Conservation (phyloP, 1,140 invertebrate genomes). For the Microplitis mediator region DNA sequence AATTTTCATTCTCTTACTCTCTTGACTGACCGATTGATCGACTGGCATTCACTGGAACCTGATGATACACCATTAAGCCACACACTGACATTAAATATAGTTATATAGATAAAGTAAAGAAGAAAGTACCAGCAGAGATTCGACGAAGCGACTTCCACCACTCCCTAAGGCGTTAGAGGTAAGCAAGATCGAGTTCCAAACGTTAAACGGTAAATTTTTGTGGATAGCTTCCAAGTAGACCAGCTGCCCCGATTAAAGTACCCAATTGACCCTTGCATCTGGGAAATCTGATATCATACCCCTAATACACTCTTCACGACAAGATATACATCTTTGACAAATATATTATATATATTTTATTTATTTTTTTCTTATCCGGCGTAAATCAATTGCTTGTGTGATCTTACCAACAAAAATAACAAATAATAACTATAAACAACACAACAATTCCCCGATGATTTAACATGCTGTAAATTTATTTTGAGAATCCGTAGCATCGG, state of each 20-base stretch:
- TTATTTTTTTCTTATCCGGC: too few relatives aligned
- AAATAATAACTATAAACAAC: too few relatives aligned
- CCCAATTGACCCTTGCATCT: background rate
- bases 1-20: background rate
- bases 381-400: too few relatives aligned
- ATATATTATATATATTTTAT: too few relatives aligned
- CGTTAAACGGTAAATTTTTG: constrained; percentile 6
- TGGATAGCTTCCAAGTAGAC: background rate
- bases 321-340: background rate
- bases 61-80: background rate
- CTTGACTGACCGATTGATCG: background rate
- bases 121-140: too few relatives aligned
- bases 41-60: background rate
- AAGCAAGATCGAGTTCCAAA: constrained; percentile 12
- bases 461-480: too few relatives aligned
- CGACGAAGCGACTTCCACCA: too few relatives aligned
- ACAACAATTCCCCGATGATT: too few relatives aligned
- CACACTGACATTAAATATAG: too few relatives aligned
- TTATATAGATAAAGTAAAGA: too few relatives aligned
- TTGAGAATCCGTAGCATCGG: background rate
- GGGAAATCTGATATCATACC: background rate
- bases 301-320: background rate
- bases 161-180: background rate
- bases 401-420: too few relatives aligned
- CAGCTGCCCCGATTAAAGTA: background rate